These are phyloP conservation scores for Lagocephalus sceleratus DNA, from an alignment of 2,797 vertebrate species.

Conservation along the genomic window DNA sequence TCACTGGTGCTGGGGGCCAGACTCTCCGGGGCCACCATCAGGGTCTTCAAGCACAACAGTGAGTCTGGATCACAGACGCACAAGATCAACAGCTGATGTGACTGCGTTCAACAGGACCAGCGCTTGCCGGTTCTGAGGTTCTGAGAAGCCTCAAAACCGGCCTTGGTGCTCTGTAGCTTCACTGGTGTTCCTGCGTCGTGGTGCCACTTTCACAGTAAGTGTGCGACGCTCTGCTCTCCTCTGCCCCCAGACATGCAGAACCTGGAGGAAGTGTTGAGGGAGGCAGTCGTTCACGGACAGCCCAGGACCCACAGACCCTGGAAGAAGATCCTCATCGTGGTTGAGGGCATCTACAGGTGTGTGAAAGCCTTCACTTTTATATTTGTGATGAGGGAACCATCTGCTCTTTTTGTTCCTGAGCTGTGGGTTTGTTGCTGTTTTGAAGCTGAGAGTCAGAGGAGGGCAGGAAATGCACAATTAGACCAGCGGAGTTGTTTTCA, in stretches of 20 bases:
- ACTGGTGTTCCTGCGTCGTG: not conserved
- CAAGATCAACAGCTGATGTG: no score
- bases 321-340: slow-evolving; percentile 97
- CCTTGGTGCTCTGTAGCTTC: no score
- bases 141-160: no score
- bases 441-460: not conserved
- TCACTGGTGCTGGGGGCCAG: slow-evolving; percentile 90
- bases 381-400: no score
- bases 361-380: not conserved
- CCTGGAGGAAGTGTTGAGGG: slow-evolving; percentile 90
- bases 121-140: no score
- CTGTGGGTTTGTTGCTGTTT: not conserved
- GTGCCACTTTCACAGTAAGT: not conserved
- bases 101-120: no score
- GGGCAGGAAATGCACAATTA: no score
- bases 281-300: slow-evolving; percentile 92
- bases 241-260: slow-evolving; percentile 87
- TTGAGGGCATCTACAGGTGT: slow-evolving; percentile 96
- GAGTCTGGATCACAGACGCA: slow-evolving; percentile 66
- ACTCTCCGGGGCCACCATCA: slow-evolving; percentile 88
- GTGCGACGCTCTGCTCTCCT: not conserved
- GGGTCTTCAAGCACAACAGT: slow-evolving; percentile 96
- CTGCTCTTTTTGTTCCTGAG: no score
- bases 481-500: no score
- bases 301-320: slow-evolving; percentile 91